phyloP scores from a whole-genome alignment of 2,113 vertebrate genomes.

The Bos taurus region DNA sequence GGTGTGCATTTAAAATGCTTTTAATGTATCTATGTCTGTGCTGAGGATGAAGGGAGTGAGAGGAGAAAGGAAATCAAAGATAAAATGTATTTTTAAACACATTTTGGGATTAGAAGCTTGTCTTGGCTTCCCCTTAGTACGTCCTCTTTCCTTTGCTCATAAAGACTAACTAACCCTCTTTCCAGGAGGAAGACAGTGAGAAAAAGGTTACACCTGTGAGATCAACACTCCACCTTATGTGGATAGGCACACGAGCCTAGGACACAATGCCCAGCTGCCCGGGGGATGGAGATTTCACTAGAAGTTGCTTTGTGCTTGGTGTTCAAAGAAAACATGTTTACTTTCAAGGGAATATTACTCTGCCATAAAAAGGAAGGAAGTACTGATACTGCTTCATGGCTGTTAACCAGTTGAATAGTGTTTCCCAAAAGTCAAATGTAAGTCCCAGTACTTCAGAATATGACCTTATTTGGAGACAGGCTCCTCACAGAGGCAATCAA shows the following conservation, averaged over 20 bases:
- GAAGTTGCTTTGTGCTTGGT: background rate
- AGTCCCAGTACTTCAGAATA: background rate
- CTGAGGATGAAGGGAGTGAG: background rate
- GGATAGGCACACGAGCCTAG: rapidly evolving
- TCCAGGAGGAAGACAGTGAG: background rate
- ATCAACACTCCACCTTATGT: rapidly evolving
- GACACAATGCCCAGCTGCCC: background rate
- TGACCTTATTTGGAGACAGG: background rate
- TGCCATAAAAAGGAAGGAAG: background rate
- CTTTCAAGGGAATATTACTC: background rate
- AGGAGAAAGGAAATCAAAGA: background rate
- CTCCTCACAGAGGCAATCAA: background rate
- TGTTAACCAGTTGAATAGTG: background rate
- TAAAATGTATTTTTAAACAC: background rate
- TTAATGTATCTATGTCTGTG: background rate
- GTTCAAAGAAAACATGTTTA: background rate
- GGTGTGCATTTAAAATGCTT: background rate
- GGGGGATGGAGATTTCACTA: background rate
- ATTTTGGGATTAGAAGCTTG: background rate
- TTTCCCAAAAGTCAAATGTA: background rate
- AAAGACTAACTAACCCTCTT: background rate
- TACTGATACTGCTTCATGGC: background rate
- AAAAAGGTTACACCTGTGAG: background rate
- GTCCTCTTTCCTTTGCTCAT: background rate
- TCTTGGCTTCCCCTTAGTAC: background rate